Evolutionary conservation across 2,113 vertebrate species (phyloP).

Genomic region (Phyllostomus hastatus): DNA sequence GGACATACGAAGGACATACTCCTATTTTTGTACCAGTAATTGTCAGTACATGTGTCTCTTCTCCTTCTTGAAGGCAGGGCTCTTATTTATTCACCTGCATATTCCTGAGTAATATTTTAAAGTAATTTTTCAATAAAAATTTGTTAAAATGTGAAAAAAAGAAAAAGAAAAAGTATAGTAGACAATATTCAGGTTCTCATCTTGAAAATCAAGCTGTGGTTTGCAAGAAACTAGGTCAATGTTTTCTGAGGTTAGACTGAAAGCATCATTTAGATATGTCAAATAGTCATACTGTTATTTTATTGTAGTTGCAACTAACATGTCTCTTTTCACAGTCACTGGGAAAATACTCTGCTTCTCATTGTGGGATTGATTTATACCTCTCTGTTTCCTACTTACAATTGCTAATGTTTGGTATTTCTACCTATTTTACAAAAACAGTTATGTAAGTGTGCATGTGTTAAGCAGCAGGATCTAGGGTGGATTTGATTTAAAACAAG

Average conservation of each 20-base stretch:
- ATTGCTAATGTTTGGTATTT: neutral
- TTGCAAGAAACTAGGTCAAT: neutral
- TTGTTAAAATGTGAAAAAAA: neutral
- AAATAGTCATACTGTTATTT: slow-evolving; percentile 16
- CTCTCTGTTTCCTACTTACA: neutral
- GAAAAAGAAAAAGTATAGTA: neutral
- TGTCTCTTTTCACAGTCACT: neutral
- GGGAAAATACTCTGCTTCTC: slow-evolving; percentile 5
- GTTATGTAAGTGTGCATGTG: neutral
- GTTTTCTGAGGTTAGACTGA: neutral
- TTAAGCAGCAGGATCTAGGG: neutral
- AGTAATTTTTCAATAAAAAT: neutral
- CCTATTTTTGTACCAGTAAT: neutral
- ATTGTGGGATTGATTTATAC: neutral
- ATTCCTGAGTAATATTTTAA: neutral
- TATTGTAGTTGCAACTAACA: neutral
- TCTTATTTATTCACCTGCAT: neutral
- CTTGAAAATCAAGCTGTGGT: neutral
- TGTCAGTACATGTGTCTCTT: neutral
- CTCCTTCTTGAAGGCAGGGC: accelerated
- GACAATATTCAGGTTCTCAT: neutral
- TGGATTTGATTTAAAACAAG: neutral
- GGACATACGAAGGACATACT: neutral
- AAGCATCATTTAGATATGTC: neutral
- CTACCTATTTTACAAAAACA: neutral